Evolutionary conservation across 2,797 vertebrate genomes (phyloP).

Genomic region (Chloroceryle amazona): DNA sequence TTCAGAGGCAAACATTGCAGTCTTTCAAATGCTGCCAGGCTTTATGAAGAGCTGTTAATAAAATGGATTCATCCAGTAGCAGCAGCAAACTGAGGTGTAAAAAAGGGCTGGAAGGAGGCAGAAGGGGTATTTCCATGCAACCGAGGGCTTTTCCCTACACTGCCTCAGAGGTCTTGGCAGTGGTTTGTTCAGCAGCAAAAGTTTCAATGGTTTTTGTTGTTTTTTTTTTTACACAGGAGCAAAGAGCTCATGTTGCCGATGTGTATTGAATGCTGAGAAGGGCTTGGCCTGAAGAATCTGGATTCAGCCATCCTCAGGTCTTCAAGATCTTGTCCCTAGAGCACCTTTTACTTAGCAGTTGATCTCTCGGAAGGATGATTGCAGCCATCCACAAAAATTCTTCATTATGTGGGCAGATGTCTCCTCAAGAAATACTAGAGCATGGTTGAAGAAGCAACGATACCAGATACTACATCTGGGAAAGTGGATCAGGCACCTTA

Average conservation of each 20-base stretch:
- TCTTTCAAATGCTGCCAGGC: conserved; percentile 44
- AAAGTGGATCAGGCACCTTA: background rate
- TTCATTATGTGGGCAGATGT: background rate
- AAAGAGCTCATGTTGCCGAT: background rate
- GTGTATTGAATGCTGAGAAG: background rate
- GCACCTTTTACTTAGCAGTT: background rate
- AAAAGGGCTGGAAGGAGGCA: background rate
- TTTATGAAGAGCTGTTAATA: conserved; percentile 46
- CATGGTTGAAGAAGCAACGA: background rate
- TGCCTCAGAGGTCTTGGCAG: background rate
- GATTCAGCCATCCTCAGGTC: background rate
- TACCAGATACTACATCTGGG: background rate
- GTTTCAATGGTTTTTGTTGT: background rate
- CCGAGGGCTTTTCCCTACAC: background rate
- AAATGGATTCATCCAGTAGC: conserved; percentile 27
- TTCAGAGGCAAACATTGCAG: conserved; percentile 44
- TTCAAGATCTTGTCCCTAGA: background rate
- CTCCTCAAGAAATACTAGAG: background rate
- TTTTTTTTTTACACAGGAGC: background rate
- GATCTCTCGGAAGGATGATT: background rate
- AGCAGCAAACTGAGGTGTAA: background rate
- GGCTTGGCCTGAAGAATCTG: background rate
- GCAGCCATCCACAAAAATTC: background rate
- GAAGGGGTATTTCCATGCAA: background rate
- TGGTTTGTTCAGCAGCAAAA: background rate